Evolutionary conservation across 1,140 invertebrate species (phyloP), one percentile per base, ranked within the genome.

Genomic region (Phocides pigmalion): DNA sequence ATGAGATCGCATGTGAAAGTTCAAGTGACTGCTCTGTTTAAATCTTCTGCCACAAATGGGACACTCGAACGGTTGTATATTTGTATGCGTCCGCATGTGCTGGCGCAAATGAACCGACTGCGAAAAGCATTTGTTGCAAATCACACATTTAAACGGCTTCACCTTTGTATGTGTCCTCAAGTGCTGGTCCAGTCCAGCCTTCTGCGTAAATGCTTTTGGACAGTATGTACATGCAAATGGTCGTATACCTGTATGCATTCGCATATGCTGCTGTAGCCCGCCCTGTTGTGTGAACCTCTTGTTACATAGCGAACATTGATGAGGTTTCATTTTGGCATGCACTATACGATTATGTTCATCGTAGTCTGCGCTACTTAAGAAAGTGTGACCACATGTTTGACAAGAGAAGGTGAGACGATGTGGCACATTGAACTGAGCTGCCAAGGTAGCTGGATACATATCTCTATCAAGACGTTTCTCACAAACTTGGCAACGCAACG

Each of bases 161-260:
- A 90, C 72, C 61, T 95, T 95, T 0, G 94, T 95, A 69, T 96
- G 95, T 0, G 93, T 95, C 49, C 93, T 92, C 66, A 94, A 92
- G 73, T 96, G 95, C 44, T 94, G 93, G 73, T 93, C 92, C 0
- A 94, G 72, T 0, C 89, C 89, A 0, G 87, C 84, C 70, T 96
- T 96, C 81, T 97, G 97, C 8, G 97, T 96, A 84, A 98, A 98
- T 0, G 95, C 94, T 71, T 98, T 97, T 0, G 94, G 93, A 80
- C 98, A 98, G 3, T 97, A 92, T 0, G 94, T 95, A 77, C 98
- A 98, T 20, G 95, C 93, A 84, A 98, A 98, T 0, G 97, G 98
- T 65, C 97, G 96, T 16, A 97, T 94, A 5, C 96, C 96, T 56
- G 91, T 92, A 77, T 95, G 94, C 82, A 93, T 93, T 12, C 93